These are phyloP conservation scores for Papilio polytes DNA, from an alignment of 1,140 invertebrate species.

Conservation along the genomic window DNA sequence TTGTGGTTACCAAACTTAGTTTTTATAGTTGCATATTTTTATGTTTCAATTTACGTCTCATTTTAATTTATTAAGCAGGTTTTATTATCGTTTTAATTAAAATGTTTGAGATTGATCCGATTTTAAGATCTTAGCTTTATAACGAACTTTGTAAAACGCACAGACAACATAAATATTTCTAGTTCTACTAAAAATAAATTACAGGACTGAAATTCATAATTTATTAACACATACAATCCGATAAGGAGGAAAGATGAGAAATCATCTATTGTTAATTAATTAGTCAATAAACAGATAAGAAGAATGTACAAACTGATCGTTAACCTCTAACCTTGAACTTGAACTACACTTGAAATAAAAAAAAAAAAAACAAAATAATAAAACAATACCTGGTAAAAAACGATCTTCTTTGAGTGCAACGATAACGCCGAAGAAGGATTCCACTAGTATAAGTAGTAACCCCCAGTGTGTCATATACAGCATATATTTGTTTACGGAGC, in stretches of 20 bases:
- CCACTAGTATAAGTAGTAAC: constrained; percentile 64
- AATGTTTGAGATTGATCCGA: too few relatives aligned
- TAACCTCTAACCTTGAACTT: not conserved
- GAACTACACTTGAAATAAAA: not conserved
- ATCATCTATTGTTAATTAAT: not conserved
- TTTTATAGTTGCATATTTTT: too few relatives aligned
- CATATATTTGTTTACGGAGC: constrained; percentile 65
- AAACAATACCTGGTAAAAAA: constrained; percentile 52
- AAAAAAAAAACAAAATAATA: not conserved
- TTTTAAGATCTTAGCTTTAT: too few relatives aligned
- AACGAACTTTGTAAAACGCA: too few relatives aligned
- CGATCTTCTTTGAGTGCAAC: constrained; percentile 56
- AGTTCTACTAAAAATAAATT: too few relatives aligned
- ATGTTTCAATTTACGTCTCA: too few relatives aligned
- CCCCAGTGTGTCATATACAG: constrained; percentile 81
- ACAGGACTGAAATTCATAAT: too few relatives aligned
- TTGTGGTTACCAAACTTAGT: too few relatives aligned
- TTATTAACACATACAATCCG: too few relatives aligned
- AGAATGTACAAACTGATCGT: not conserved
- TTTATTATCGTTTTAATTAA: too few relatives aligned
- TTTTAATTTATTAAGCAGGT: too few relatives aligned
- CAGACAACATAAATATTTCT: too few relatives aligned
- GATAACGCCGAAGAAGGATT: constrained; percentile 68
- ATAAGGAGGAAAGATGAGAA: not conserved
- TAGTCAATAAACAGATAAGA: not conserved